phyloP scores from a whole-genome alignment of 2,888 invertebrate species.

The Notocelia uddmanniana region DNA sequence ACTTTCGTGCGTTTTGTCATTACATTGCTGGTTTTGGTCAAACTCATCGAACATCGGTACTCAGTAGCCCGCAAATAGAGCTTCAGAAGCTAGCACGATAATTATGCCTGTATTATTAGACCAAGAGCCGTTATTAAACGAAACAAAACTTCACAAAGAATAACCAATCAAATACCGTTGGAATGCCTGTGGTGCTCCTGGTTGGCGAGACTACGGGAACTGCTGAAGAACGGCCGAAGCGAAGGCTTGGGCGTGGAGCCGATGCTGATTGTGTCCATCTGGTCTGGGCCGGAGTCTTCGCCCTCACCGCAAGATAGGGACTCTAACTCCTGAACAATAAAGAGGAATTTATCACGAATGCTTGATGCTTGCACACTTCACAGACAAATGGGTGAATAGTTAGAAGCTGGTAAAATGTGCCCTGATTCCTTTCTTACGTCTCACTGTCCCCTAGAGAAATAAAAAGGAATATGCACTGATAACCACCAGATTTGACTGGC shows the following conservation, averaged over 20 bases:
- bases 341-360: neutral
- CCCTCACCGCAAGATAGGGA: conserved; percentile 94
- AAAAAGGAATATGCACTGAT: no score
- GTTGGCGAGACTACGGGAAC: conserved; percentile 91
- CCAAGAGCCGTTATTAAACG: conserved; percentile 51
- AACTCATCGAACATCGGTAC: no score
- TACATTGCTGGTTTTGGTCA: no score
- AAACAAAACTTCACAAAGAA: neutral
- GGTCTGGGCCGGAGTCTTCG: conserved; percentile 96
- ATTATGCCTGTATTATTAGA: conserved; percentile 49
- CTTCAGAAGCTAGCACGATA: neutral
- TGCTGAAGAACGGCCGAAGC: conserved; percentile 97
- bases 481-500: no score
- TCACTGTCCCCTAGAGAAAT: no score
- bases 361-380: no score
- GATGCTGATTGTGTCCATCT: conserved; percentile 97
- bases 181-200: conserved; percentile 81
- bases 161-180: conserved; percentile 65
- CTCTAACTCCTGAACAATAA: conserved; percentile 92
- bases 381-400: no score
- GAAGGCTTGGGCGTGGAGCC: conserved; percentile 99
- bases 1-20: no score
- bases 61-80: no score
- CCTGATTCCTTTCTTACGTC: no score
- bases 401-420: no score